phyloP scores from a whole-genome alignment of 1,140 invertebrate species.

The Leptestheria dahalacensis region DNA sequence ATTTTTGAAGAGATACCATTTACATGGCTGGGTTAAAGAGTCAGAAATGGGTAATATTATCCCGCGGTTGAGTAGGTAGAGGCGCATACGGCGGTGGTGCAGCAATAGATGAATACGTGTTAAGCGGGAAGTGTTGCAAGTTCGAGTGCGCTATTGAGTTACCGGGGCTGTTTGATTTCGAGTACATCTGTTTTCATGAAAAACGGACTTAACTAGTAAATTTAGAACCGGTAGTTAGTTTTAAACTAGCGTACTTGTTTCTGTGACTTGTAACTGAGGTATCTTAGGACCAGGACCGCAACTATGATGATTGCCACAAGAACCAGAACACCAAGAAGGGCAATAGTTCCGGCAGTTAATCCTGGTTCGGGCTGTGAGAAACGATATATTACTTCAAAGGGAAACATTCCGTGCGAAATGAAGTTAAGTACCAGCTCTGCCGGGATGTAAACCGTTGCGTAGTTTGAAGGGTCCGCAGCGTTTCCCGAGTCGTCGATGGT shows the following conservation, averaged over 20 bases:
- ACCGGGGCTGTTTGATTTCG: background rate
- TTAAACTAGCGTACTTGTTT: no score
- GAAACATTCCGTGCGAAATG: background rate
- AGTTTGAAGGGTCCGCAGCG: constrained; percentile 1
- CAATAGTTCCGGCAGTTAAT: background rate
- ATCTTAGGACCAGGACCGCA: background rate
- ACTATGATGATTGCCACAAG: background rate
- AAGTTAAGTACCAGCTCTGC: background rate
- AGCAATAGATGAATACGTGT: background rate
- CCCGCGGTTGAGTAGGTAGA: background rate
- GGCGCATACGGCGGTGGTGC: background rate
- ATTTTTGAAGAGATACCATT: no score
- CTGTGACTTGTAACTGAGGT: background rate
- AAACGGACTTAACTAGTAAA: no score
- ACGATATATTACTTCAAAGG: background rate
- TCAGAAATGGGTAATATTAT: background rate
- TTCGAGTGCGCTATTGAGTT: background rate
- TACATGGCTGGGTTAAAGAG: background rate
- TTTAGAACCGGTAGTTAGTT: no score
- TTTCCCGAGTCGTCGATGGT: background rate
- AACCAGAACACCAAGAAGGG: background rate
- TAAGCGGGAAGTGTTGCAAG: background rate
- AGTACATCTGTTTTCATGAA: no score
- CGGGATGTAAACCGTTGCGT: background rate
- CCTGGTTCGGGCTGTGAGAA: background rate